Conservation (phyloP, 2,888 invertebrate genomes). For the Bugula neritina region DNA sequence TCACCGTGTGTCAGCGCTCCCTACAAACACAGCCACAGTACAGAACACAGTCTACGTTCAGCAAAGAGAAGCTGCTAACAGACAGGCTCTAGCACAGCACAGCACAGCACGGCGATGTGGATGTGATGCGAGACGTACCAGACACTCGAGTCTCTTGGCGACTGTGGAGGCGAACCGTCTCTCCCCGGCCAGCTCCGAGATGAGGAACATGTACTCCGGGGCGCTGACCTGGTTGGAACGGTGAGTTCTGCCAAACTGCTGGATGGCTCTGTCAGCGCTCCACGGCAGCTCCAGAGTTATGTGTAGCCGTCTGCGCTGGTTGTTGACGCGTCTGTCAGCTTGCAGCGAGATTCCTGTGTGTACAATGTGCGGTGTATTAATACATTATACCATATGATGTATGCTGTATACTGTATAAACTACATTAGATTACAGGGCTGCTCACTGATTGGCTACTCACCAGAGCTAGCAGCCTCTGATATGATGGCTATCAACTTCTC, state of each 20-base stretch:
- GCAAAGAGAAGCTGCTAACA: too few relatives aligned
- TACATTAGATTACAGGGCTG: too few relatives aligned
- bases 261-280: slow-evolving; percentile 98
- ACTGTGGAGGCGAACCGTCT: slow-evolving; percentile 93
- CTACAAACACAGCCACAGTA: slow-evolving; percentile 40
- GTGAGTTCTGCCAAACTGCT: slow-evolving; percentile 93
- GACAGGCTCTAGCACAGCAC: too few relatives aligned
- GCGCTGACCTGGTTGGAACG: slow-evolving; percentile 96
- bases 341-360: slow-evolving; percentile 60
- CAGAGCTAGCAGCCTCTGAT: slow-evolving; percentile 96
- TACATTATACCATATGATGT: too few relatives aligned
- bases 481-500: slow-evolving; percentile 96
- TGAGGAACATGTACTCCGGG: slow-evolving; percentile 96
- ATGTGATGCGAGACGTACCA: too few relatives aligned
- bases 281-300: slow-evolving; percentile 97
- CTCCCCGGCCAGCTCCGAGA: slow-evolving; percentile 96
- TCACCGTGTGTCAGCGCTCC: slow-evolving; percentile 98
- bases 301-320: slow-evolving; percentile 89
- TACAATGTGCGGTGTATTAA: too few relatives aligned
- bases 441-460: too few relatives aligned
- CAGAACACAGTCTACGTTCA: too few relatives aligned
- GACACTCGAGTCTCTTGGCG: slow-evolving; percentile 87
- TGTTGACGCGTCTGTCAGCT: slow-evolving; percentile 85
- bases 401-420: too few relatives aligned
- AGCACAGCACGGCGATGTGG: too few relatives aligned